Evolutionary conservation across 2,113 vertebrate genomes (phyloP), one percentile per base, ranked within the genome.

Genomic region (Rhabdomys dilectus): DNA sequence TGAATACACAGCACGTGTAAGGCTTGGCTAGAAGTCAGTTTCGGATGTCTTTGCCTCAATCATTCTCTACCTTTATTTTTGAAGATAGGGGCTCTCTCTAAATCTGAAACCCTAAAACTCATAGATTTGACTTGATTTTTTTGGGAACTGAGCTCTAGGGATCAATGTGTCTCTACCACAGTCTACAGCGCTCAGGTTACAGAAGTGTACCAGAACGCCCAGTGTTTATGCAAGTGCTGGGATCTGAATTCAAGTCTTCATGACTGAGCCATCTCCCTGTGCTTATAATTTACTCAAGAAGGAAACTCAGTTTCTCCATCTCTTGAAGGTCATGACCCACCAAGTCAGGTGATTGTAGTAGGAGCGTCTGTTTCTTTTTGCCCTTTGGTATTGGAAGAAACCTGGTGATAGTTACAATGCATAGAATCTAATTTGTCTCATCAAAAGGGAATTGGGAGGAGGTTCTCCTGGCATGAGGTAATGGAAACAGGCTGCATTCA

Each of bases 361-460:
- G 4, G 64, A 15, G 6, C 19, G 0, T 29, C 1, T 6, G n/a
- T 45, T 80, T 51, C 29, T n/a, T 66, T 91, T 88, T 85, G 70
- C 76, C n/a, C 62, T 31, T 29, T 80, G 42, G 24, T 66, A 11
- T 64, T 73, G 76, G 70, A 72, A 51, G 22, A 72, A 62, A 19
- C 42, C 45, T 66, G 45, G 58, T 45, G 89, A 95, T 6, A 66
- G 11, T 60, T 73, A 78, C 45, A 24, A 72, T 21, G 56, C 26
- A 62, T 45, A 93, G 64, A 70, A 56, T 42, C 48, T 85, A 82
- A 73, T 75, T 88, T 84, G 84, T 42, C n/a, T 90, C 62, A 70
- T 66, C 60, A 88, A 91, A 95, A 5, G 60, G 21, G 15, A 36
- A 13, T 19, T 96, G 77, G 56, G 58, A 94, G 26, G 24, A 84